Percentiles rank a stretch among this genome's conserved stretches.
Conservation (phyloP, 1,140 invertebrate genomes). For the Drosophila bifasciata region DNA sequence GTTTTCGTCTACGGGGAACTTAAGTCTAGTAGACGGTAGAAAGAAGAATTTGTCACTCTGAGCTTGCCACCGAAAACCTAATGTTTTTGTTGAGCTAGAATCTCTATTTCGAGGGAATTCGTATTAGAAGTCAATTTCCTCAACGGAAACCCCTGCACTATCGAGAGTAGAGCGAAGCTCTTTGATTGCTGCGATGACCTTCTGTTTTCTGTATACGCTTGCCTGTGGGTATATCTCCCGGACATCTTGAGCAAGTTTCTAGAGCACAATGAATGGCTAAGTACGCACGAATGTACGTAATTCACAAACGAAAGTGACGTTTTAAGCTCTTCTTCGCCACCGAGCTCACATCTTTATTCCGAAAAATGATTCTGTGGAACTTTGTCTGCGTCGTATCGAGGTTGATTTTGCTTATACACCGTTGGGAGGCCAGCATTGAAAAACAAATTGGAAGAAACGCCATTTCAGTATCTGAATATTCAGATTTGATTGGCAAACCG, state of each 20-base stretch:
- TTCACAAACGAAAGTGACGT: too few relatives aligned
- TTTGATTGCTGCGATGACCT: too few relatives aligned
- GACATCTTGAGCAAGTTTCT: too few relatives aligned
- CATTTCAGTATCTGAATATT: background rate
- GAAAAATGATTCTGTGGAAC: too few relatives aligned
- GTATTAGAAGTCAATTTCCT: background rate
- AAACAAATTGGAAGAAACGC: background rate
- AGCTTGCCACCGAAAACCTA: background rate
- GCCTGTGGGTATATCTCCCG: too few relatives aligned
- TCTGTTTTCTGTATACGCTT: background rate
- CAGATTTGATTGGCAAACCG: background rate
- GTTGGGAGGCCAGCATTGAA: background rate
- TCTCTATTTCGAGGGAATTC: background rate
- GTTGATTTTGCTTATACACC: too few relatives aligned
- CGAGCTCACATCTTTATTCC: too few relatives aligned
- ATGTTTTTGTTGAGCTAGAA: too few relatives aligned
- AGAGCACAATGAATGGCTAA: background rate
- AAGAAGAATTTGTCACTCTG: background rate
- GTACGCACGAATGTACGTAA: background rate
- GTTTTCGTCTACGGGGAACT: conserved; percentile 57
- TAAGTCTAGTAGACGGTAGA: background rate
- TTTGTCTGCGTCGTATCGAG: too few relatives aligned
- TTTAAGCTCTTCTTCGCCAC: too few relatives aligned
- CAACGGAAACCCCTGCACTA: background rate
- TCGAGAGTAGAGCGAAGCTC: background rate